phyloP scores from a whole-genome alignment of 2,888 invertebrate species.

The Tenthredo amoena region DNA sequence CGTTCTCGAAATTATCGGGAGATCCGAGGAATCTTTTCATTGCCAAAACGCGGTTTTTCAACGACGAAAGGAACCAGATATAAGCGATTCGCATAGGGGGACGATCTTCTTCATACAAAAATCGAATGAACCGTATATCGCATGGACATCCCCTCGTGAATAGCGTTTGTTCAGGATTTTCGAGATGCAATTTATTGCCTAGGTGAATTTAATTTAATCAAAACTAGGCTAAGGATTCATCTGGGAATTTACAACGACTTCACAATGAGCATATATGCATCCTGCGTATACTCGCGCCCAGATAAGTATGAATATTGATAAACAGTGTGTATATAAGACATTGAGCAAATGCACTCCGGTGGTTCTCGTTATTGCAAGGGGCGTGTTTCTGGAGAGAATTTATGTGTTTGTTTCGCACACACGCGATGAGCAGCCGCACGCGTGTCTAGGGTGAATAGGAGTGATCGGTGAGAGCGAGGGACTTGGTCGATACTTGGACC shows the following conservation, averaged over 20 bases:
- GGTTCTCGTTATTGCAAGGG: conserved; percentile 28
- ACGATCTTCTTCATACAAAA: neutral
- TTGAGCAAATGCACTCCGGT: conserved; percentile 20
- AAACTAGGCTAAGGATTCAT: neutral
- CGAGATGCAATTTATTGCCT: neutral
- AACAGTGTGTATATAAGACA: neutral
- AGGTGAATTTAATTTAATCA: neutral
- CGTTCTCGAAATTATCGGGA: neutral
- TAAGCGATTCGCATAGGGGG: neutral
- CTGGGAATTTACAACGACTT: neutral
- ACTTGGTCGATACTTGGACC: conserved; percentile 30
- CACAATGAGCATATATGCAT: neutral
- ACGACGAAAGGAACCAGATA: neutral
- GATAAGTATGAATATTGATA: neutral
- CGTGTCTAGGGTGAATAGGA: conserved; percentile 18
- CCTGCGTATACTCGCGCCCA: neutral
- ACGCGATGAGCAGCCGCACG: conserved; percentile 15
- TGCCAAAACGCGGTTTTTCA: neutral
- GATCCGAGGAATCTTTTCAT: neutral
- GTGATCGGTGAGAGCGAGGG: conserved; percentile 6
- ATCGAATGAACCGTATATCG: neutral
- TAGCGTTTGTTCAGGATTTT: neutral
- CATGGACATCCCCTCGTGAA: neutral
- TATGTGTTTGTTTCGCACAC: conserved; percentile 39
- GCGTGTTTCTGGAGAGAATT: conserved; percentile 17